These are phyloP conservation scores for Chorisops tibialis DNA, from an alignment of 2,888 invertebrate species.

Conservation along the genomic window DNA sequence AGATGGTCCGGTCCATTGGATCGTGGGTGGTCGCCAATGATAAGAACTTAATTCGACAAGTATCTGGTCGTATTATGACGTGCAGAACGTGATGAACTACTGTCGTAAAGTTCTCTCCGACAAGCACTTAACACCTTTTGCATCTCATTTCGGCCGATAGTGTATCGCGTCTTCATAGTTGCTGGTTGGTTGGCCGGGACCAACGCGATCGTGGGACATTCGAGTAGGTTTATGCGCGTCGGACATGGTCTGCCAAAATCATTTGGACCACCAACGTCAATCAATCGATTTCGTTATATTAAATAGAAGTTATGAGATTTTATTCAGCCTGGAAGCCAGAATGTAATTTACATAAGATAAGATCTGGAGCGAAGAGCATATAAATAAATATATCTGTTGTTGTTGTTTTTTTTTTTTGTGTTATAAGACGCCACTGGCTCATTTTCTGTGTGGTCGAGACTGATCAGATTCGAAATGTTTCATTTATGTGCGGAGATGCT, in stretches of 20 bases:
- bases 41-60: slow-evolving; percentile 24
- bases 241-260: neutral
- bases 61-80: slow-evolving; percentile 13
- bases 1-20: neutral
- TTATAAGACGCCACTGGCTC: too few species aligned
- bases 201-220: too few species aligned
- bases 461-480: slow-evolving; percentile 20
- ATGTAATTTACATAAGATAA: slow-evolving; percentile 24
- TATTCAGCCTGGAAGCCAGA: neutral
- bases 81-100: slow-evolving; percentile 8
- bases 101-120: slow-evolving; percentile 9
- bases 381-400: too few species aligned
- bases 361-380: too few species aligned
- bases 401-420: too few species aligned
- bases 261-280: slow-evolving; percentile 18
- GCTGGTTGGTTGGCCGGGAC: too few species aligned
- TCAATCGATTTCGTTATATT: too few species aligned
- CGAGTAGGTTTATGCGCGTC: too few species aligned
- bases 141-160: slow-evolving; percentile 18
- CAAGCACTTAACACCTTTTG: slow-evolving; percentile 21
- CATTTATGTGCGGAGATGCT: slow-evolving; percentile 11
- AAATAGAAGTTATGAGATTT: slow-evolving; percentile 19
- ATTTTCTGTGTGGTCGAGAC: neutral
- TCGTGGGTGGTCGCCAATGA: slow-evolving; percentile 21
- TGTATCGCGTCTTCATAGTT: neutral